Percentiles rank a stretch among this genome's conserved stretches.
phyloP scores from a whole-genome alignment of 2,888 invertebrate species.

The Doris montereyensis region DNA sequence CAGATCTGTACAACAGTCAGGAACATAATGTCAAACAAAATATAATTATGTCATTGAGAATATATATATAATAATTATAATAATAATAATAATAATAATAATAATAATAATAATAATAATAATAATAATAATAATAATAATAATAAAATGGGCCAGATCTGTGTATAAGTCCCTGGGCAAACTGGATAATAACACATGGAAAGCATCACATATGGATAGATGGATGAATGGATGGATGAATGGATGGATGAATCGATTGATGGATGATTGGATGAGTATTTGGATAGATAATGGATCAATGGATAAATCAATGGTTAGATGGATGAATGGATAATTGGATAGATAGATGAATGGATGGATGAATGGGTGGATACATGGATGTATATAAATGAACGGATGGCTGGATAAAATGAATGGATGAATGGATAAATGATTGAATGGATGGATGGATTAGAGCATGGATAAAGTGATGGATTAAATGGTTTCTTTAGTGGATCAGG shows the following conservation, averaged over 20 bases:
- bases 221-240: neutral
- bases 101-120: too few species aligned
- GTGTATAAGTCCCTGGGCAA: too few species aligned
- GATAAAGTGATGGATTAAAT: neutral
- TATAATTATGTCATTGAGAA: too few species aligned
- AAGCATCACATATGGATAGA: too few species aligned
- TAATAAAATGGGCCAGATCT: too few species aligned
- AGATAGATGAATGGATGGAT: neutral
- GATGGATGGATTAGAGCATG: neutral
- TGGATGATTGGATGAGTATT: neutral
- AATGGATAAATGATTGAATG: neutral
- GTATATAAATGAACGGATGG: neutral
- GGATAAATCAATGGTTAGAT: neutral
- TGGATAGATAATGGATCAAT: neutral
- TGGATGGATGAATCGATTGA: neutral
- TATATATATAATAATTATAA: too few species aligned
- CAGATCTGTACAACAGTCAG: too few species aligned
- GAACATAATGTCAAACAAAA: too few species aligned
- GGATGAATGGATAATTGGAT: neutral
- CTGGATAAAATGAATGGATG: neutral
- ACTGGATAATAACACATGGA: too few species aligned
- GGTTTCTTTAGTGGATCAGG: too few species aligned
- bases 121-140: too few species aligned
- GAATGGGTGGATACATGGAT: neutral
- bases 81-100: too few species aligned